Evolutionary conservation across 2,888 invertebrate species (phyloP), one percentile per base, ranked within the genome.

Genomic region (Drosophila percnosoma): DNA sequence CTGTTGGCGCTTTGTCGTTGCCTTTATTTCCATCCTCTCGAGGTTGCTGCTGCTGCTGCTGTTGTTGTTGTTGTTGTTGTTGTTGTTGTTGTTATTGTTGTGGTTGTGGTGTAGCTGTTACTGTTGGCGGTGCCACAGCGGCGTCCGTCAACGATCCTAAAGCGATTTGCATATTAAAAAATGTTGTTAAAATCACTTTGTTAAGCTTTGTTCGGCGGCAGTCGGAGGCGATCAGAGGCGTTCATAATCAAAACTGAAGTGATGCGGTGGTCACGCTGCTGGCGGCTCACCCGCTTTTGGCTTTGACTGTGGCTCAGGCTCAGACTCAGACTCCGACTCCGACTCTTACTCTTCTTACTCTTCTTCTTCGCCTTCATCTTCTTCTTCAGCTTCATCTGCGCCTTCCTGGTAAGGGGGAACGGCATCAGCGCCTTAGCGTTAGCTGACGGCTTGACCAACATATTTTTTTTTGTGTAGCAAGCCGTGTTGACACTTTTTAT

Each of bases 401-500:
- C 45, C 45, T 24, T 45, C 45, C 45, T 21, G 15, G 1, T 10
- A 2, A 10, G n/a, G 45, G 38, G 68, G 40, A 36, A 61, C 63
- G 51, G 24, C 68, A 52, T 62, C 68, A 66, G 58, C 66, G 62
- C 34, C 53, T 54, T 21, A 63, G 64, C 68, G 68, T 79, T 72
- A 67, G 76, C 55, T 65, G 72, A 42, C 53, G 62, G 57, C 71
- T 64, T 70, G 83, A 68, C 63, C 76, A 87, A 77, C 85, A 78
- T 85, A 75, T 89, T 85, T 85, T 10, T 10, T 33, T 78, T 89
- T 85, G 87, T 85, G 88, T 83, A 78, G 85, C 87, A 89, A 78
- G 70, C 75, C 90, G 88, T 83, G 89, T 89, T 89, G 89, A 89
- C 89, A 89, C 89, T 90, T 90, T 90, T 89, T 90, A 90, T 90